A percentile compares a stretch with the other conserved stretches of the same genome.
These are phyloP conservation scores for Parascotia fuliginaria DNA, from an alignment of 2,888 invertebrate species.

Conservation along the genomic window DNA sequence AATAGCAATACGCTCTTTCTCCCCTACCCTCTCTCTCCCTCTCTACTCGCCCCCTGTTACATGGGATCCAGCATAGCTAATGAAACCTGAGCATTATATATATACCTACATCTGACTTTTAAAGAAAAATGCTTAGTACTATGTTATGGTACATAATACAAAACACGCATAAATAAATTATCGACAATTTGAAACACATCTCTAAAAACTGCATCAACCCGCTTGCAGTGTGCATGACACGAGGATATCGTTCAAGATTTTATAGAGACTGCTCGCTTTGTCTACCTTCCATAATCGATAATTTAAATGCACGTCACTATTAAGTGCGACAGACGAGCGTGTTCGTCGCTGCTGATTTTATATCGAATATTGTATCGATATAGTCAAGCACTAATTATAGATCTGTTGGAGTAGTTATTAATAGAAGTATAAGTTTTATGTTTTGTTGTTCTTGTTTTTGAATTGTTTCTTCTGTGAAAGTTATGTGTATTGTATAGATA, in stretches of 20 bases:
- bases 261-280: conserved; percentile 55
- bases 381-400: conserved; percentile 30
- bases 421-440: conserved; percentile 16
- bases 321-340: conserved; percentile 34
- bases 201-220: conserved; percentile 46
- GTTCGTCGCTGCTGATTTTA: conserved; percentile 38
- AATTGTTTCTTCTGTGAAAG: neutral
- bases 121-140: too few species aligned
- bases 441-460: conserved; percentile 5
- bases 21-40: too few species aligned
- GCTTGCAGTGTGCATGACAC: conserved; percentile 49
- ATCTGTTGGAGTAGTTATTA: conserved; percentile 25
- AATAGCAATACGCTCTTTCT: too few species aligned
- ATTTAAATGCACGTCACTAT: conserved; percentile 62
- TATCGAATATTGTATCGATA: conserved; percentile 36
- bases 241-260: conserved; percentile 52
- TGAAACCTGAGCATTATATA: too few species aligned
- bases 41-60: too few species aligned
- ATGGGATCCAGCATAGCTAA: too few species aligned
- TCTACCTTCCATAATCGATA: conserved; percentile 60
- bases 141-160: neutral
- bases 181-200: conserved; percentile 34
- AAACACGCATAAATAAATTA: conserved; percentile 1
- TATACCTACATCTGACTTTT: too few species aligned
- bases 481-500: neutral